Base-by-base conservation (phyloP, 1,140 invertebrate species). In the Colletes gigas region DNA sequence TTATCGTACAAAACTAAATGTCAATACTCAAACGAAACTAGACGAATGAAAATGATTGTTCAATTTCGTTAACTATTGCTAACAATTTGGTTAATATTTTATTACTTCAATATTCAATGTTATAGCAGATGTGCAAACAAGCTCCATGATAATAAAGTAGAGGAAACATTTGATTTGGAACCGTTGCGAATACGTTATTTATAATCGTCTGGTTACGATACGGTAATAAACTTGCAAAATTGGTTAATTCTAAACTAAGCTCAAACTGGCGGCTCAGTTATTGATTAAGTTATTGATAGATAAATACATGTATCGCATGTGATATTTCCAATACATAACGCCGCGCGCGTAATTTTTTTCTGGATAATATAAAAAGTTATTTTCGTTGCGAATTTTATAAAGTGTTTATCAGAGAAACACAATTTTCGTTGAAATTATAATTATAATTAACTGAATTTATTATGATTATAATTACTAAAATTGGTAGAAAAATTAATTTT, bases 271-370 rank as follows among this genome's bases (percentile, higher is more conserved):
- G 54, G 8, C 69, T 39, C 59, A 73, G 50, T 65, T 78, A 78
- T 78, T 65, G 77, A 78, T 78, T 78, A 63, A 78, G 60, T 78
- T 78, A 65, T 78, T 65, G 77, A 73, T 78, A 73, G 60, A 44
- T 19, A 14, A 78, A 65, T 65, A 78, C 21, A 63, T 17, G 60
- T 39, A 78, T 55, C 21, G 39, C 19, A 55, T 4, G 39, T 47
- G 59, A 12, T 78, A 78, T 78, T 78, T 78, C 65, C 55, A 55
- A 52, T 73, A 54, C 19, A 21, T 15, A 63, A 78, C 47, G 60
- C 6, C 30, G n/a, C 47, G 59, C 39, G 50, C n/a, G 17, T 50
- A 47, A 77, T 17, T 73, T 72, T 10, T 9, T 63, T 39, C 50
- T 78, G n/a, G 39, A 71, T 8, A 68, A 70, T 4, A 17, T 30